Evolutionary conservation across 1,140 invertebrate species (phyloP).

Genomic region (Dendroctonus ponderosae): DNA sequence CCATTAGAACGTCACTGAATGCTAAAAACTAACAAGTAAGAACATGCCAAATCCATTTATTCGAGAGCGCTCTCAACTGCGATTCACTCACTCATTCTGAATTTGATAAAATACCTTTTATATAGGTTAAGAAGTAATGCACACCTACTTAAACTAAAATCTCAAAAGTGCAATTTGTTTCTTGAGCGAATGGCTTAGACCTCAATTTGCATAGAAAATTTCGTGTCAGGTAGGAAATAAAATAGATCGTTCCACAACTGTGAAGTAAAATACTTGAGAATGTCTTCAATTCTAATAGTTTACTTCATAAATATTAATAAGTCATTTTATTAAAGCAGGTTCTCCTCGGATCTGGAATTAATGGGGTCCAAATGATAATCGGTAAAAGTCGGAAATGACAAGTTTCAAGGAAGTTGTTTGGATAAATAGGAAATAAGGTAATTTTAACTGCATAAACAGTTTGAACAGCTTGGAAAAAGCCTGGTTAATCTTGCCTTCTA

Average conservation of each 20-base stretch:
- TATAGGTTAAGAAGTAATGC: slow-evolving; percentile 28
- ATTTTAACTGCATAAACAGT: slow-evolving; percentile 11
- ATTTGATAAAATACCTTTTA: slow-evolving; percentile 27
- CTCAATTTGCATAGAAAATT: slow-evolving; percentile 31
- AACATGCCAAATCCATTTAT: slow-evolving; percentile 31
- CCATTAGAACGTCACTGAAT: slow-evolving; percentile 24
- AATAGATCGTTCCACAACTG: slow-evolving; percentile 23
- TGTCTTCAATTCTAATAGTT: slow-evolving; percentile 30
- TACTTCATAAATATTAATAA: slow-evolving; percentile 30
- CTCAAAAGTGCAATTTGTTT: slow-evolving; percentile 33
- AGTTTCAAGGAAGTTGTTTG: slow-evolving; percentile 18
- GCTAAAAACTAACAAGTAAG: slow-evolving; percentile 26
- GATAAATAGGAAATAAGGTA: slow-evolving; percentile 15
- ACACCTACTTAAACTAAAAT: slow-evolving; percentile 30
- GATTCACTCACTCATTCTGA: slow-evolving; percentile 8
- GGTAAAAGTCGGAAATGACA: slow-evolving; percentile 31
- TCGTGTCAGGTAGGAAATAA: slow-evolving; percentile 31
- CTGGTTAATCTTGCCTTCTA: not conserved
- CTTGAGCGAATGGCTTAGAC: slow-evolving; percentile 16
- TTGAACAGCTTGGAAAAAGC: not conserved
- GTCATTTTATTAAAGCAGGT: slow-evolving; percentile 27
- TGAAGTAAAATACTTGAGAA: slow-evolving; percentile 32
- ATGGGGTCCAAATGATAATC: slow-evolving; percentile 24
- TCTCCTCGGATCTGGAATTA: slow-evolving; percentile 19
- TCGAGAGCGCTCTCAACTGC: slow-evolving; percentile 7